Conservation (phyloP, 1,140 invertebrate species). For the Sitophilus oryzae region DNA sequence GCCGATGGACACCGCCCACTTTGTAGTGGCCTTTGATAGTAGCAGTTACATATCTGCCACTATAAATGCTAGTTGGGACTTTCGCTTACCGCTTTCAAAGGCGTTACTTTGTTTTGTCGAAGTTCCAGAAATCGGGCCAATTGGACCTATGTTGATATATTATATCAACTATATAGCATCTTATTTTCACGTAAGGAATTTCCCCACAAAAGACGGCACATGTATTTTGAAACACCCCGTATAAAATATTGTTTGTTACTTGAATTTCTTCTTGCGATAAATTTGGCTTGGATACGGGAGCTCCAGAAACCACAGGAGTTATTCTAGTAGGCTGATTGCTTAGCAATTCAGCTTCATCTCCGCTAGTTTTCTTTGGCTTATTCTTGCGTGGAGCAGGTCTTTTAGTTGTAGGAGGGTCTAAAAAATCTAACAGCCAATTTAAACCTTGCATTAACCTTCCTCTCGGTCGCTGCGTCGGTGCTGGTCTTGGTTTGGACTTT, state of each 20-base stretch:
- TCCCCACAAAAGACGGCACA: too few relatives aligned
- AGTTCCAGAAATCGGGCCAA: too few relatives aligned
- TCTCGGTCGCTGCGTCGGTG: constrained; percentile 24
- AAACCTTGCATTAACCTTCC: constrained; percentile 38
- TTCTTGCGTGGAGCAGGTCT: constrained; percentile 22
- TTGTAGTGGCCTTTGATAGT: too few relatives aligned
- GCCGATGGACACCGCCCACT: too few relatives aligned
- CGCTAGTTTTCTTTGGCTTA: constrained; percentile 12
- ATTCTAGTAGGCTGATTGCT: constrained; percentile 36
- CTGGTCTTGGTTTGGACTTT: constrained; percentile 21
- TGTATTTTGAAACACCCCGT: too few relatives aligned
- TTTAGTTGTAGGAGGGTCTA: constrained; percentile 33
- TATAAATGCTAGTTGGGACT: too few relatives aligned
- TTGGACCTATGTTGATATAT: not conserved
- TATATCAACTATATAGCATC: not conserved
- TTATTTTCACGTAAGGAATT: too few relatives aligned
- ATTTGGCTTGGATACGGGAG: constrained; percentile 24
- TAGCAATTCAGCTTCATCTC: constrained; percentile 30
- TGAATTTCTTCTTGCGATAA: constrained; percentile 25
- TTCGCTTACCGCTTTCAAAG: too few relatives aligned
- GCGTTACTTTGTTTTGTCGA: too few relatives aligned
- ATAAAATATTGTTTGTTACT: too few relatives aligned
- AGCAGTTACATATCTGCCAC: too few relatives aligned
- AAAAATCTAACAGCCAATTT: constrained; percentile 39
- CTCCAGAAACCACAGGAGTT: constrained; percentile 33